Evolutionary conservation across 1,140 invertebrate species (phyloP).

Genomic region (Meloidogyne chitwoodi): DNA sequence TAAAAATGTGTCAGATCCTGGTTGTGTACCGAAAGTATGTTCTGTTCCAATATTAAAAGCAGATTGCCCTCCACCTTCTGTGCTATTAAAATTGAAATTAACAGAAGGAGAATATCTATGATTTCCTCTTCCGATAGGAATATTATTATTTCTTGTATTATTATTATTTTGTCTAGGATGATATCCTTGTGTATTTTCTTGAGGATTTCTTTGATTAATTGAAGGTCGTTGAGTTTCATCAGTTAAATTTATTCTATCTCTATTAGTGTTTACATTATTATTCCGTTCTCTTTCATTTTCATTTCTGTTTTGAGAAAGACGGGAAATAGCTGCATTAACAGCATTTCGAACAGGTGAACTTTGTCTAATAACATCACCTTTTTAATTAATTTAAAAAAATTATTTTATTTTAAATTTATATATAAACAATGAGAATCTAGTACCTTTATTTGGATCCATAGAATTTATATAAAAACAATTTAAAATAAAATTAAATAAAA

Average conservation of each 20-base stretch:
- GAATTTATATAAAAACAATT: neutral
- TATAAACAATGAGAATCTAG: too few species aligned
- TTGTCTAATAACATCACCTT: neutral
- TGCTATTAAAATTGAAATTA: neutral
- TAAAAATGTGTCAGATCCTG: neutral
- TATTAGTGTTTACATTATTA: neutral
- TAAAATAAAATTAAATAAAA: neutral
- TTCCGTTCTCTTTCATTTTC: neutral
- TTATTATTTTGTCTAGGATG: too few species aligned
- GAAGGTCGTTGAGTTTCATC: neutral
- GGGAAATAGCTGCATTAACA: neutral
- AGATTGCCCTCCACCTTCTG: neutral
- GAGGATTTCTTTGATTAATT: neutral
- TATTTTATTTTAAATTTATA: neutral
- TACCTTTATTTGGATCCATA: neutral
- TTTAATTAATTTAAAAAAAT: neutral
- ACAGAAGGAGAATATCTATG: neutral
- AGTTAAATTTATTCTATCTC: neutral
- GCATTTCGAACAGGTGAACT: neutral
- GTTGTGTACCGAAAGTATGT: neutral
- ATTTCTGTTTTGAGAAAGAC: neutral
- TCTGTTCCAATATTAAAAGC: neutral
- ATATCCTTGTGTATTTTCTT: neutral
- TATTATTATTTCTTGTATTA: neutral
- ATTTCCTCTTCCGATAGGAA: neutral